Conservation (phyloP, 2,888 invertebrate genomes). For the Sphaeridia pumilis region DNA sequence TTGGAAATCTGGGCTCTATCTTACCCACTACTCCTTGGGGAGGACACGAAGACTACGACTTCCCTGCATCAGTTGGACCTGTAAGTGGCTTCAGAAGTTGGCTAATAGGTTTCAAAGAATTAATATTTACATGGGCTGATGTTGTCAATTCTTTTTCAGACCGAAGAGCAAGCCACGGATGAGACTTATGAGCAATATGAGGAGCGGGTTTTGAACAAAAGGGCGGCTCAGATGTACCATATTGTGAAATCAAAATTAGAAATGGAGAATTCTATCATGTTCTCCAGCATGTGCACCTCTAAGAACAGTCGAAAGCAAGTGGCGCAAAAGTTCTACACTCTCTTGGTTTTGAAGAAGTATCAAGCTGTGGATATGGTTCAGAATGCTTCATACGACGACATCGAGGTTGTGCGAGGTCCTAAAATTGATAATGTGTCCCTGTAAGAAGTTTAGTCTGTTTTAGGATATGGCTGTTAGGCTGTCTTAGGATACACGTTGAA, state of each 20-base stretch:
- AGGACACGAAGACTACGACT: conserved; percentile 61
- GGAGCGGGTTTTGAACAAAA: conserved; percentile 78
- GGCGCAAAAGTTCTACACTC: conserved; percentile 97
- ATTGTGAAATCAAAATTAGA: conserved; percentile 60
- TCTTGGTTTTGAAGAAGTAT: conserved; percentile 93
- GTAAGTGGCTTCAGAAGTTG: too few species aligned
- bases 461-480: too few species aligned
- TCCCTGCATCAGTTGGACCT: conserved; percentile 67
- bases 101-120: too few species aligned
- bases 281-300: conserved; percentile 69
- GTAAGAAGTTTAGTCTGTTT: too few species aligned
- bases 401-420: conserved; percentile 67
- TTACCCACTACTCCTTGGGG: conserved; percentile 51
- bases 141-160: too few species aligned
- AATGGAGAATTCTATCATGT: conserved; percentile 47
- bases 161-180: conserved; percentile 73
- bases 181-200: conserved; percentile 89
- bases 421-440: conserved; percentile 64
- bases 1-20: conserved; percentile 24
- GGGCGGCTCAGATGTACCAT: conserved; percentile 82
- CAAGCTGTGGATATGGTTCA: conserved; percentile 83
- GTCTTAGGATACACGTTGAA: too few species aligned
- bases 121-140: too few species aligned
- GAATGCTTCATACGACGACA: conserved; percentile 72
- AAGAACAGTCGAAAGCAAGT: conserved; percentile 82